phyloP scores from a whole-genome alignment of 2,797 vertebrate species.

The Notolabrus celidotus region DNA sequence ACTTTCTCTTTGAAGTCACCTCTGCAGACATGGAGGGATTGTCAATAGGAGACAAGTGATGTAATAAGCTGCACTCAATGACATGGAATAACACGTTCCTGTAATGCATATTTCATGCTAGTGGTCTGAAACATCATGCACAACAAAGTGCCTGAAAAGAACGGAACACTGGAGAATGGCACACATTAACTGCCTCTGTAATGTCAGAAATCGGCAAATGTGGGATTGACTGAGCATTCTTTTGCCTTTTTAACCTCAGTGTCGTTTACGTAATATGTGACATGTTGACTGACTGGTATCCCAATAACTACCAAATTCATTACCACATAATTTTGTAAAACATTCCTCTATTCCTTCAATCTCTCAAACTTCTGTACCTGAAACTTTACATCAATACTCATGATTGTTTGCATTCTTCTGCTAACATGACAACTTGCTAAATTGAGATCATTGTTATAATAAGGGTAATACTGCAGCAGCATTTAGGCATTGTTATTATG shows the following conservation, averaged over 20 bases:
- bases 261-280: background rate
- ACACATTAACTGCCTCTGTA: conserved; percentile 9
- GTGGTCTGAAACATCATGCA: conserved; percentile 52
- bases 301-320: background rate
- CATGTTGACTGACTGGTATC: background rate
- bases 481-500: too few species aligned
- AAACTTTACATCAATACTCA: background rate
- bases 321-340: background rate
- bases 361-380: background rate
- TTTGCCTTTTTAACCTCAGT: conserved; percentile 9
- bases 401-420: background rate
- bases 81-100: conserved; percentile 64
- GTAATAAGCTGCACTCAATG: conserved; percentile 57
- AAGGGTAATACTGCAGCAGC: too few species aligned
- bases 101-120: conserved; percentile 72
- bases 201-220: conserved; percentile 14
- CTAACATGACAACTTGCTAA: too few species aligned
- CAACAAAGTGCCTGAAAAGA: conserved; percentile 46
- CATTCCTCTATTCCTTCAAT: background rate
- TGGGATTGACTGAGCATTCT: conserved; percentile 7
- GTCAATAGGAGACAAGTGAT: conserved; percentile 67
- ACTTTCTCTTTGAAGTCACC: conserved; percentile 77
- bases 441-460: too few species aligned
- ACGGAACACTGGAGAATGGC: conserved; percentile 16
- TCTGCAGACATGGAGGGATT: conserved; percentile 60